A percentile compares a stretch with the other conserved stretches of the same genome.
Conservation (phyloP, 2,888 invertebrate genomes). For the Lepidochrysops patricia region DNA sequence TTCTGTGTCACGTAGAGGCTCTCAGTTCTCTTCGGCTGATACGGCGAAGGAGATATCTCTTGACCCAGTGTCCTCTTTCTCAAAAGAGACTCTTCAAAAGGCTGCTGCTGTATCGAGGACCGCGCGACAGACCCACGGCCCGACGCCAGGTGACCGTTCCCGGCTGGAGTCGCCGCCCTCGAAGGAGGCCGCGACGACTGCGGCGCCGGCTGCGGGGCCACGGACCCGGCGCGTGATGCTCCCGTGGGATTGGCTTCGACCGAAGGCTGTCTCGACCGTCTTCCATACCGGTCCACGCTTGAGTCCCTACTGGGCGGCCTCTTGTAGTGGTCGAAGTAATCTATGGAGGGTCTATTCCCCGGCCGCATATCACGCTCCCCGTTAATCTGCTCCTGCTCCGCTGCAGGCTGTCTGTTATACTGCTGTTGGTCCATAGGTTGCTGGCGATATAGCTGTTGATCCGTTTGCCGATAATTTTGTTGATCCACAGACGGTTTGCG, state of each 20-base stretch:
- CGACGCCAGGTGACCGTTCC: constrained; percentile 80
- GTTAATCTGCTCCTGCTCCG: constrained; percentile 57
- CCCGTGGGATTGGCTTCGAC: constrained; percentile 76
- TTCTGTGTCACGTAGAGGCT: constrained; percentile 82
- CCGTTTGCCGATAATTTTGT: constrained; percentile 40
- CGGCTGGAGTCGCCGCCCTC: constrained; percentile 70
- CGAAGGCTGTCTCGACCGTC: constrained; percentile 86
- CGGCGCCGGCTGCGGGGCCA: constrained; percentile 85
- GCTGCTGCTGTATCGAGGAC: constrained; percentile 69
- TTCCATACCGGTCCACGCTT: constrained; percentile 86
- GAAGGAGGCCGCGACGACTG: constrained; percentile 77
- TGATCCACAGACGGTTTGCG: constrained; percentile 44
- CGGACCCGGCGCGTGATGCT: constrained; percentile 80
- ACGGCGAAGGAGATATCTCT: constrained; percentile 90
- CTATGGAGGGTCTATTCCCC: constrained; percentile 79
- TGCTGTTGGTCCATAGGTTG: constrained; percentile 48
- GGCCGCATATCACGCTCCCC: constrained; percentile 55
- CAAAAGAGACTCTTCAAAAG: constrained; percentile 88
- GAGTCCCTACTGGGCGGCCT: constrained; percentile 91
- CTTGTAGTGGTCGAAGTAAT: constrained; percentile 96
- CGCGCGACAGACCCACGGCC: constrained; percentile 74
- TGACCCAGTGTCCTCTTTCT: constrained; percentile 88
- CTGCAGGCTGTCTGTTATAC: constrained; percentile 50
- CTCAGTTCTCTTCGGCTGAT: constrained; percentile 93
- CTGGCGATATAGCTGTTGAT: constrained; percentile 43